phyloP scores from a whole-genome alignment of 2,888 invertebrate species.

The Sclerodermus sp. region DNA sequence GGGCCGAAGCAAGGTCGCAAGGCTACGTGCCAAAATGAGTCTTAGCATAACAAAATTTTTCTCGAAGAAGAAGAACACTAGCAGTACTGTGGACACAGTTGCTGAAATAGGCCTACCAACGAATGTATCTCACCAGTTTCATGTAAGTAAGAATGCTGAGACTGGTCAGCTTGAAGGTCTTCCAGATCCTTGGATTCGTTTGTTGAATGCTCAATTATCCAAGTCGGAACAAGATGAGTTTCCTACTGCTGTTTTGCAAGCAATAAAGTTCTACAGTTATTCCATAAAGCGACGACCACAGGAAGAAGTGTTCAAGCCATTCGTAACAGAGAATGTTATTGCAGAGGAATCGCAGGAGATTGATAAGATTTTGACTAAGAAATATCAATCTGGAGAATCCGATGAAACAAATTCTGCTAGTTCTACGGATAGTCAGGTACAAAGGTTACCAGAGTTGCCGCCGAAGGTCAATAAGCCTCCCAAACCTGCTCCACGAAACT shows the following conservation, averaged over 20 bases:
- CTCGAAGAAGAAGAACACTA: constrained; percentile 45
- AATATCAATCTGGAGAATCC: constrained; percentile 49
- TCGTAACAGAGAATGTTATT: constrained; percentile 79
- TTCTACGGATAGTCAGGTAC: constrained; percentile 39
- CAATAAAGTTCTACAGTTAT: constrained; percentile 87
- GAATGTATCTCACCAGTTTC: constrained; percentile 82
- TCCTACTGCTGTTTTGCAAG: constrained; percentile 87
- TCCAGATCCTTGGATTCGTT: constrained; percentile 78
- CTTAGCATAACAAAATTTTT: constrained; percentile 53
- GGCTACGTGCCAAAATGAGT: constrained; percentile 43
- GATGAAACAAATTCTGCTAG: constrained; percentile 42
- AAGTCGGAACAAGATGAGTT: constrained; percentile 86
- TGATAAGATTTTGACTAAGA: constrained; percentile 73
- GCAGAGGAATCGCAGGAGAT: constrained; percentile 83
- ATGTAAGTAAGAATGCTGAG: constrained; percentile 80
- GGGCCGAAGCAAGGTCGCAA: constrained; percentile 10
- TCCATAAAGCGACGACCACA: constrained; percentile 79
- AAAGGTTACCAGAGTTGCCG: constrained; percentile 44
- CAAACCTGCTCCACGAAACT: constrained; percentile 44
- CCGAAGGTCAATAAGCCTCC: constrained; percentile 45
- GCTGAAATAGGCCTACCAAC: constrained; percentile 81
- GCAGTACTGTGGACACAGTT: constrained; percentile 51
- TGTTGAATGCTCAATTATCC: constrained; percentile 81
- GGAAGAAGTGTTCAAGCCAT: constrained; percentile 71
- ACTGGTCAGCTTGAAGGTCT: constrained; percentile 86